Percentiles rank a stretch among this genome's conserved stretches.
phyloP scores from a whole-genome alignment of 2,888 invertebrate species.

The Diadromus collaris region DNA sequence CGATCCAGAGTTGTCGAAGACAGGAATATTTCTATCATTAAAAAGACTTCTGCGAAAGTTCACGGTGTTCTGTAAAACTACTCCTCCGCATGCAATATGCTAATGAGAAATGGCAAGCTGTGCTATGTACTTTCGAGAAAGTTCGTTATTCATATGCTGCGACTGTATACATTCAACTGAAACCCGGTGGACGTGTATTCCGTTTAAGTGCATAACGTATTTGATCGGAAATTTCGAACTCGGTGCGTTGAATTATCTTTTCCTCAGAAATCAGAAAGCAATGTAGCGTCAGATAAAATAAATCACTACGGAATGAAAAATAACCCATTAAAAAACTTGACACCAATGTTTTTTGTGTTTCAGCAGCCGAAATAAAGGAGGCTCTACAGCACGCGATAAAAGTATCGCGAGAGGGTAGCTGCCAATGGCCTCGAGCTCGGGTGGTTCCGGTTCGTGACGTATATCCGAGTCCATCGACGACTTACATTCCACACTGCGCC shows the following conservation, averaged over 20 bases:
- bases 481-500: conserved; percentile 93
- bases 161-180: not conserved
- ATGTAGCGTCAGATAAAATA: not conserved
- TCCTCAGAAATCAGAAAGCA: not conserved
- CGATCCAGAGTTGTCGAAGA: conserved; percentile 15
- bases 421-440: conserved; percentile 87
- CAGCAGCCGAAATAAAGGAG: conserved; percentile 74
- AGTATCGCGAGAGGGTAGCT: conserved; percentile 82
- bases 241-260: not conserved
- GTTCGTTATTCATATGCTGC: not conserved
- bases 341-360: conserved; percentile 59
- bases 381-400: conserved; percentile 79
- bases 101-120: conserved; percentile 25
- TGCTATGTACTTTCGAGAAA: not conserved
- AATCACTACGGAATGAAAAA: not conserved
- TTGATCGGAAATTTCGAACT: not conserved
- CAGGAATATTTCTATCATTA: conserved; percentile 42
- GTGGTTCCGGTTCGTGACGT: conserved; percentile 88
- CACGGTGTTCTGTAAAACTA: conserved; percentile 18
- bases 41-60: conserved; percentile 42
- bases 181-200: not conserved
- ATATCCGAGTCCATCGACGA: conserved; percentile 86
- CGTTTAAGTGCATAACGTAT: not conserved
- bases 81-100: conserved; percentile 43
- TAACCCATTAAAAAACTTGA: not conserved